These are phyloP conservation scores for Rissa tridactyla DNA, from an alignment of 2,113 vertebrate genomes.

Conservation along the genomic window DNA sequence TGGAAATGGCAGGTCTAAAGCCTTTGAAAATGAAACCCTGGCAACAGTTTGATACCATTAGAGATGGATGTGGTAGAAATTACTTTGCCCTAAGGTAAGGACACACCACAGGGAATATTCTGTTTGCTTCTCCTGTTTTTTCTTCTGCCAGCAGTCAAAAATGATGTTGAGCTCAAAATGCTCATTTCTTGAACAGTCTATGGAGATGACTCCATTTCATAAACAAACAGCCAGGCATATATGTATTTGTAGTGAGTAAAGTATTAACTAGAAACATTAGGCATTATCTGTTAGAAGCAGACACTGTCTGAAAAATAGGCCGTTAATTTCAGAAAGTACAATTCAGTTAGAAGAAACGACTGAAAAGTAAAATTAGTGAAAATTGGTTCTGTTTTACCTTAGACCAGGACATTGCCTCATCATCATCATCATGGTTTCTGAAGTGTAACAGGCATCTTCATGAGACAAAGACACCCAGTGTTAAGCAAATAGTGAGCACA, in stretches of 20 bases:
- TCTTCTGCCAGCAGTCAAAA: background rate
- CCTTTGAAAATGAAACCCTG: background rate
- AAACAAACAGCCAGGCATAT: background rate
- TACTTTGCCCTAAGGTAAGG: background rate
- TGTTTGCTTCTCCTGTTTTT: background rate
- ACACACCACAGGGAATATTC: background rate
- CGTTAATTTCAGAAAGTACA: background rate
- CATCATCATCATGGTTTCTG: background rate
- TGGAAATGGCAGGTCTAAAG: background rate
- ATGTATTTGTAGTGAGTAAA: background rate
- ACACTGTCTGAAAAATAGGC: background rate
- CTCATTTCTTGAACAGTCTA: background rate
- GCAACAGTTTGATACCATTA: background rate
- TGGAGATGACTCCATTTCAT: background rate
- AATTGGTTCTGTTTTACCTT: background rate
- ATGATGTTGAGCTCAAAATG: background rate
- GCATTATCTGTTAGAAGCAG: background rate
- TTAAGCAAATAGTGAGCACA: background rate
- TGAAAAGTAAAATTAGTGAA: background rate
- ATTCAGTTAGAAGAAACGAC: background rate
- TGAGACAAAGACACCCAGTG: background rate
- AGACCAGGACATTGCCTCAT: background rate
- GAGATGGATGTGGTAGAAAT: background rate
- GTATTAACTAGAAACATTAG: background rate
- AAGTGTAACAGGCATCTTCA: background rate